These are phyloP conservation scores for Diarsia brunnea DNA, from an alignment of 2,888 invertebrate genomes.

Conservation along the genomic window DNA sequence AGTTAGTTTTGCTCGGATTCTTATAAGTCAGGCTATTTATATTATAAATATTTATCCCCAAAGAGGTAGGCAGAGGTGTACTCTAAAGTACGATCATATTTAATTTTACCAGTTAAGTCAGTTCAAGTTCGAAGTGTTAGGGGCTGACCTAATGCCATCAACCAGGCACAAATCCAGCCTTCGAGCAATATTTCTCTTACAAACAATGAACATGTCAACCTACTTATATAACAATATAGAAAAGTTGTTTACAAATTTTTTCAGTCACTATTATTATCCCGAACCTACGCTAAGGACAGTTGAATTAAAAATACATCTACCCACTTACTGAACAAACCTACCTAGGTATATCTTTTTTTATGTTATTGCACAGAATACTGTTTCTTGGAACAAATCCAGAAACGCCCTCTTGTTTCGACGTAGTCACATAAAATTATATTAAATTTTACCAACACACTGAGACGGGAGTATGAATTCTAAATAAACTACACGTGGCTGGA, in stretches of 20 bases:
- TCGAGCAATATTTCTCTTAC: background rate
- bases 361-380: constrained; percentile 46
- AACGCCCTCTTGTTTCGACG: constrained; percentile 62
- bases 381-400: constrained; percentile 65
- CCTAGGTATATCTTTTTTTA: constrained; percentile 19
- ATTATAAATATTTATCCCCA: background rate
- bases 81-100: background rate
- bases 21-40: background rate
- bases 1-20: background rate
- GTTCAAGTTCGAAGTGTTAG: background rate
- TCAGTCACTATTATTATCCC: constrained; percentile 14
- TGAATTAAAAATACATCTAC: constrained; percentile 36
- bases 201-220: background rate
- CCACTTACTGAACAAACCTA: constrained; percentile 20
- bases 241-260: constrained; percentile 47
- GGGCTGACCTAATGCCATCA: background rate
- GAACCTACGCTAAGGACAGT: constrained; percentile 47
- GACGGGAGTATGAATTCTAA: constrained; percentile 58
- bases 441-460: constrained; percentile 51
- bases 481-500: constrained; percentile 45
- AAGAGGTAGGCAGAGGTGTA: background rate
- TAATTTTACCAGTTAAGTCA: background rate
- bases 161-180: background rate
- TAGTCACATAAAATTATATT: constrained; percentile 61
- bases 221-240: background rate